Base-by-base conservation (phyloP, 2,888 invertebrate genomes). In the Lissocephala sabroskyi region DNA sequence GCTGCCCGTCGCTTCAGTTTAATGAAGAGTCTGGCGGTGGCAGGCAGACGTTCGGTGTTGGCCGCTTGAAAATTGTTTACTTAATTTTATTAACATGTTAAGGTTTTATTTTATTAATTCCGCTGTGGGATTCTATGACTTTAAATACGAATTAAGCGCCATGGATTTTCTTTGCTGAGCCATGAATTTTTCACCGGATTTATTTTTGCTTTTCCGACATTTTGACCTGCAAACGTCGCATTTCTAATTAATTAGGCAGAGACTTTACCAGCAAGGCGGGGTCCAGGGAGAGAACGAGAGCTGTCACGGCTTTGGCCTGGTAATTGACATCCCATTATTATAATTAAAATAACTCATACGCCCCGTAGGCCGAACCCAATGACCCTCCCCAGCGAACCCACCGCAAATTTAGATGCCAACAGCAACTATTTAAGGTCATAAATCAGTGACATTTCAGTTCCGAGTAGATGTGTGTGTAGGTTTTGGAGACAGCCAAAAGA, bases 301-400 rank as follows among this genome's bases (percentile, higher is more conserved):
- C n/a, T 35, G 35, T 35, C 35, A 35, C 35, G 11, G 32, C 48
- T 43, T 42, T 45, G 59, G 54, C 51, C 41, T 37, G 60, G 55
- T 73, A 75, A 71, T 75, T 73, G 76, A 73, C 73, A 73, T 59
- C 62, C 73, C 68, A 76, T 76, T 73, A 73, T 76, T 65, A 59
- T 76, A 73, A 76, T 73, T 73, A 76, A 76, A 76, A 71, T 75
- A 66, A 62, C 73, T 65, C 59, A 73, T 71, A 67, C 73, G 57
- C 49, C 26, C 18, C 11, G 18, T 43, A 13, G 6, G 16, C 18
- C 17, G 16, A 23, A 23, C 7, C 7, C 7, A 7, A 23, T 23
- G 23, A 7, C 23, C 3, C n/a, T n/a, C n/a, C n/a, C n/a, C n/a
- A n/a, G n/a, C n/a, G n/a, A n/a, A n/a, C n/a, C n/a, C n/a, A n/a